Evolutionary conservation across 2,113 vertebrate genomes (phyloP), one percentile per base, ranked within the genome.

Genomic region (Halichoeres trimaculatus): DNA sequence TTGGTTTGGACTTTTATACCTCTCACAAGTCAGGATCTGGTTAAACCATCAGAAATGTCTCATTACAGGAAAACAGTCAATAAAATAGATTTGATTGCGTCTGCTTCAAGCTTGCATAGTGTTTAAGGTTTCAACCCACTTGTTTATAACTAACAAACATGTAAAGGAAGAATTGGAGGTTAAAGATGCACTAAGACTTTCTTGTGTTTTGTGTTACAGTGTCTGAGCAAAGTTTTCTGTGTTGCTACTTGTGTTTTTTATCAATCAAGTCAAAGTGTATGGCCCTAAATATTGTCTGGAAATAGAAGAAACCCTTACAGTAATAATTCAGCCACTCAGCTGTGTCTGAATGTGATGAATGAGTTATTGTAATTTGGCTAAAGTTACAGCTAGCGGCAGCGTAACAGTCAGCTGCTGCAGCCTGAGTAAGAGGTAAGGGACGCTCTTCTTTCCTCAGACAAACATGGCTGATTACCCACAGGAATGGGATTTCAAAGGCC

Each of bases 391-490:
- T 45, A 24, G 35, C 43, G 24, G 3, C 14, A 30, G 23, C 55
- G 72, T 73, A 64, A 38, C 57, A 50, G 74, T 55, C 65, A 65
- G 59, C 51, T 10, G 14, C 57, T 59, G 24, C 68, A 54, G 66
- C 52, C 62, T 26, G 34, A 74, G 22, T 24, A 59, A 62, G 40
- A 38, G 73, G 74, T 64, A 75, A 63, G 72, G 70, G 78, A 75
- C 52, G 54, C 83, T 91, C 41, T 63, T 16, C 17, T 75, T 63
- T 10, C 82, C 86, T 83, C 43, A 88, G 81, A 92, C 89, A 91
- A 90, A 88, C 84, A 89, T 87, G 90, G 85, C 85, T 89, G 87
- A 92, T 92, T 91, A 92, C 88, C 86, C 87, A 76, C 85, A 90
- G 90, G 85, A 92, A 88, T 86, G 84, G 82, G 89, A 90, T 90